Evolutionary conservation across 1,140 invertebrate genomes (phyloP).

Genomic region (Lordiphosa mommai): DNA sequence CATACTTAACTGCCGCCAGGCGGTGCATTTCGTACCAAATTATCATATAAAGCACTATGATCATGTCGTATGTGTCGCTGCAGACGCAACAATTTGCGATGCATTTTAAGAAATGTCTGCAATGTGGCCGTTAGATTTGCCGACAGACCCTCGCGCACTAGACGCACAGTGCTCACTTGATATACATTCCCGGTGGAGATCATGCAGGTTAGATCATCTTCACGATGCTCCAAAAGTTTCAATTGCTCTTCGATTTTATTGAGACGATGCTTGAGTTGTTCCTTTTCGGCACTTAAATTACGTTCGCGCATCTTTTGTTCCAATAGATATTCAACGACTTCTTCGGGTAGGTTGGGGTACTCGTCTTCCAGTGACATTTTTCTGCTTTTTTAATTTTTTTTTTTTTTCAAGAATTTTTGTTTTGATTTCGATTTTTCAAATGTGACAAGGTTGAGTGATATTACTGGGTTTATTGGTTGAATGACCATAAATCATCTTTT

Average conservation of each 20-base stretch:
- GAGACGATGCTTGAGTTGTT: constrained; percentile 34
- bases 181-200: constrained; percentile 44
- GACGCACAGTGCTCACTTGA: constrained; percentile 36
- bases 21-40: not conserved
- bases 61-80: constrained; percentile 31
- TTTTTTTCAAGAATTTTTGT: no score
- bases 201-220: constrained; percentile 34
- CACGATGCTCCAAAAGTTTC: constrained; percentile 30
- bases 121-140: constrained; percentile 17
- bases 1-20: not conserved
- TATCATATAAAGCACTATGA: constrained; percentile 22
- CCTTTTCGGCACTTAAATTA: constrained; percentile 30
- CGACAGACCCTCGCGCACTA: constrained; percentile 18
- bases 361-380: constrained; percentile 19
- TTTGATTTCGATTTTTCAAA: no score
- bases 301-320: constrained; percentile 37
- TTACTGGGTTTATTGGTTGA: no score
- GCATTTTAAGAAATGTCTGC: constrained; percentile 29
- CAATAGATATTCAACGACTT: constrained; percentile 46
- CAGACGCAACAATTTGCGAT: constrained; percentile 35
- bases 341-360: constrained; percentile 27
- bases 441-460: no score
- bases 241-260: constrained; percentile 30
- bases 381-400: not conserved
- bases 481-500: no score